Percentiles rank a stretch among this genome's conserved stretches.
phyloP scores from a whole-genome alignment of 2,888 invertebrate species.

The Athalia rosae region DNA sequence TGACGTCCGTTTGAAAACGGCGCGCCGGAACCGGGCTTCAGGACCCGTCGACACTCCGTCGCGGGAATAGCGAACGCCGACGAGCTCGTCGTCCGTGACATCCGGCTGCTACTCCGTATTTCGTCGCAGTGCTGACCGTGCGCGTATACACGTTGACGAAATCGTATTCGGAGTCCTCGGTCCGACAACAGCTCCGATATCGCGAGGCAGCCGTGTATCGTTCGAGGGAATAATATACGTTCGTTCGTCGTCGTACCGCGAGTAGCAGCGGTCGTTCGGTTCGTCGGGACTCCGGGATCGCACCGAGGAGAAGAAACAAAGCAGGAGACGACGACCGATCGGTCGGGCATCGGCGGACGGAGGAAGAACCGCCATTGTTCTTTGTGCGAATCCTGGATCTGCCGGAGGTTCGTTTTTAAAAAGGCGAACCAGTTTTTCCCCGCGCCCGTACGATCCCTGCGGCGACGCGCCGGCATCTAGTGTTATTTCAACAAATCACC shows the following conservation, averaged over 20 bases:
- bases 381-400: not conserved
- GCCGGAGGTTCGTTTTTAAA: not conserved
- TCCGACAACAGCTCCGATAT: no score
- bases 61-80: not conserved
- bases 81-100: not conserved
- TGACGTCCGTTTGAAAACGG: not conserved
- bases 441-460: not conserved
- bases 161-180: no score
- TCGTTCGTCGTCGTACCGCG: no score
- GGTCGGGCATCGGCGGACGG: not conserved
- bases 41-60: no score
- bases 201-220: no score
- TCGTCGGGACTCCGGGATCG: not conserved
- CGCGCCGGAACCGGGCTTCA: no score
- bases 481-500: no score
- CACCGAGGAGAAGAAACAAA: not conserved
- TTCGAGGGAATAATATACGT: no score
- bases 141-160: no score
- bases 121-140: no score
- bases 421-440: not conserved
- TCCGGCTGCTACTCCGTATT: not conserved
- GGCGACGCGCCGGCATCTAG: not conserved
- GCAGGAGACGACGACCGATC: not conserved
- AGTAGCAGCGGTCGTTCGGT: not conserved
- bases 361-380: not conserved